These are phyloP conservation scores for Rhynchonycteris naso DNA, from an alignment of 2,797 vertebrate genomes.

Conservation along the genomic window DNA sequence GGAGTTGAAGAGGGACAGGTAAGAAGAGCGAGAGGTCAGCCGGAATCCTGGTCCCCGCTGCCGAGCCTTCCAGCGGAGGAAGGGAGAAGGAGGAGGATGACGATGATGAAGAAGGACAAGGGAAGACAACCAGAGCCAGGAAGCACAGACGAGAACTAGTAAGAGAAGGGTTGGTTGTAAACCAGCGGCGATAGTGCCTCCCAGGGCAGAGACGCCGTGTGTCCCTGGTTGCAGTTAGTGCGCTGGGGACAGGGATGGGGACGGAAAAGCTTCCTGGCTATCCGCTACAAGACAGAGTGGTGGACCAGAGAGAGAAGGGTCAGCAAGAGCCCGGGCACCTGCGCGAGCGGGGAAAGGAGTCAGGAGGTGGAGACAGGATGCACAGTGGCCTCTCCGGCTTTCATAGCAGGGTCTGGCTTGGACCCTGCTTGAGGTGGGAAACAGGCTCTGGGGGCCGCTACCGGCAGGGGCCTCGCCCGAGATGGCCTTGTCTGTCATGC, in stretches of 20 bases:
- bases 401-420: background rate
- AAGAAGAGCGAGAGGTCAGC: background rate
- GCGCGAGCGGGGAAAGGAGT: background rate
- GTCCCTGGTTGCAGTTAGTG: background rate
- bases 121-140: background rate
- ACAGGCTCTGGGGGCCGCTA: background rate
- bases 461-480: background rate
- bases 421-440: background rate
- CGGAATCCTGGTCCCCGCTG: background rate
- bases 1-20: background rate
- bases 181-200: background rate
- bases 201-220: rapidly evolving
- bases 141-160: background rate
- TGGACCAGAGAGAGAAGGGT: background rate
- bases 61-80: background rate
- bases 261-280: background rate
- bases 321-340: background rate
- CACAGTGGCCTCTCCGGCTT: background rate
- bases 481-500: background rate
- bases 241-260: background rate
- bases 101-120: background rate
- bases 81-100: background rate
- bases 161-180: background rate
- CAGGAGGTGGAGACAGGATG: background rate
- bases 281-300: background rate